A percentile compares a stretch with the other conserved stretches of the same genome.
phyloP scores from a whole-genome alignment of 2,113 vertebrate species.

The Stegastes partitus region DNA sequence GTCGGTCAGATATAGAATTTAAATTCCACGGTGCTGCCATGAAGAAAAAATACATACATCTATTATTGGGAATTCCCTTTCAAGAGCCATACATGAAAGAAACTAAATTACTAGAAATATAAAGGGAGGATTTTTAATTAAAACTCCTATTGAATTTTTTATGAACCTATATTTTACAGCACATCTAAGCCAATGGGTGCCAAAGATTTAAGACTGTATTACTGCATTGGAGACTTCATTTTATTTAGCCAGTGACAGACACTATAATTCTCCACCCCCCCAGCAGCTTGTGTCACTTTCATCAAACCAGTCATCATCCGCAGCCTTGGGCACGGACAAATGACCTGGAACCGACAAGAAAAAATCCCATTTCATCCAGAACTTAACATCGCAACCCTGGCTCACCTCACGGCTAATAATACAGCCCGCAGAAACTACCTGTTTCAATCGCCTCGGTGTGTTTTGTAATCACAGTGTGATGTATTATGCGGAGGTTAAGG shows the following conservation, averaged over 20 bases:
- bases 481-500: conserved; percentile 26
- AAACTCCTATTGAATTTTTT: conserved; percentile 55
- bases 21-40: neutral
- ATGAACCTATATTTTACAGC: conserved; percentile 67
- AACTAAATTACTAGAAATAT: conserved; percentile 62
- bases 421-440: conserved; percentile 11
- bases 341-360: conserved; percentile 58
- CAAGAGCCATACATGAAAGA: conserved; percentile 59
- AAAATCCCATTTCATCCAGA: conserved; percentile 59
- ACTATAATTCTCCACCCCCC: conserved; percentile 39
- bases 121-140: conserved; percentile 57
- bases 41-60: neutral
- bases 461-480: conserved; percentile 31
- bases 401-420: conserved; percentile 33
- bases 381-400: conserved; percentile 34
- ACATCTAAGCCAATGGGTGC: conserved; percentile 44
- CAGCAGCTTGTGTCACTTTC: conserved; percentile 44
- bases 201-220: conserved; percentile 44
- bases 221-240: conserved; percentile 21
- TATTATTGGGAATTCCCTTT: conserved; percentile 36
- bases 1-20: conserved; percentile 5
- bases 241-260: conserved; percentile 35
- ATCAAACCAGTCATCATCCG: conserved; percentile 54
- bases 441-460: neutral
- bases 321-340: conserved; percentile 49